These are phyloP conservation scores for Corythoichthys intestinalis DNA, from an alignment of 2,113 vertebrate genomes.

Conservation along the genomic window DNA sequence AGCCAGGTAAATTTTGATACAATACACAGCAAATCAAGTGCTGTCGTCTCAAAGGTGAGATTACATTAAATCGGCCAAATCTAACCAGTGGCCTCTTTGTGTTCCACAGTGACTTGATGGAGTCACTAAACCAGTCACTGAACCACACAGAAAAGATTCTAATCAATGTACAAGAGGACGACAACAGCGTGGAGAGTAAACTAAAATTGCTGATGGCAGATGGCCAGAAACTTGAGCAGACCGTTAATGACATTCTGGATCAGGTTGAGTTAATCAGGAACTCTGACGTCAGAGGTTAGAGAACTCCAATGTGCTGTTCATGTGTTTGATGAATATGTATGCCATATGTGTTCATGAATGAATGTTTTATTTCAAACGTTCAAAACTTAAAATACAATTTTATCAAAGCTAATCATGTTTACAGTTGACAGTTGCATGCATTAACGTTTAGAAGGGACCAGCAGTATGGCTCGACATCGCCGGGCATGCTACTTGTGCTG, in stretches of 20 bases:
- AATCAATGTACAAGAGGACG: conserved; percentile 64
- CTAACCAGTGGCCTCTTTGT: background rate
- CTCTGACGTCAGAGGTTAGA: conserved; percentile 86
- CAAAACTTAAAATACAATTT: too few relatives aligned
- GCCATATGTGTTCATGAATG: background rate
- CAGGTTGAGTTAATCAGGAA: conserved; percentile 95
- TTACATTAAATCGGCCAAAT: background rate
- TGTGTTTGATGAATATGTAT: background rate
- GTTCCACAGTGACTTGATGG: conserved; percentile 80
- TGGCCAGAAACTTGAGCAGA: conserved; percentile 77
- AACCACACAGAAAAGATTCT: conserved; percentile 77
- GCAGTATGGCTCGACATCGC: too few relatives aligned
- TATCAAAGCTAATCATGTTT: too few relatives aligned
- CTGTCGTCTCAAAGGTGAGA: background rate
- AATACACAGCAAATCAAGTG: background rate
- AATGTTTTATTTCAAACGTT: background rate
- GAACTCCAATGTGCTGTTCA: background rate
- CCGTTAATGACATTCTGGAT: conserved; percentile 81
- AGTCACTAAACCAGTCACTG: conserved; percentile 77
- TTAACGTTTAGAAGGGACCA: too few relatives aligned
- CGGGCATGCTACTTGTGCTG: too few relatives aligned
- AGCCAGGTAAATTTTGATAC: conserved; percentile 76
- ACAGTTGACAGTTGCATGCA: too few relatives aligned
- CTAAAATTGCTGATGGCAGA: conserved; percentile 76
- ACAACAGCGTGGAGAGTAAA: conserved; percentile 69